Evolutionary conservation across 2,888 invertebrate genomes (phyloP).

Genomic region (Oscheius sp.): DNA sequence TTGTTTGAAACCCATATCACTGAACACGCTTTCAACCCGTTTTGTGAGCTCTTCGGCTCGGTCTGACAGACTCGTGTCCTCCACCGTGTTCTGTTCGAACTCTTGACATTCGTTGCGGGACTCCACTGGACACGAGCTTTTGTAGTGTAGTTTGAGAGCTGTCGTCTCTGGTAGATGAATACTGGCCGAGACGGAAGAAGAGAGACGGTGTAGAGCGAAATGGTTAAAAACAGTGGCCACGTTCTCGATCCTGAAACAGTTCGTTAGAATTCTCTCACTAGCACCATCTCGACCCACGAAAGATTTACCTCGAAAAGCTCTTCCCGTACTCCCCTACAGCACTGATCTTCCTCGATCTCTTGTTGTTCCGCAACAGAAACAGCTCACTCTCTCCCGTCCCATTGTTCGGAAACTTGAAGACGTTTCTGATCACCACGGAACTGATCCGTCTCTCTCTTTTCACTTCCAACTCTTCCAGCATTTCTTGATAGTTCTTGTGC

Average conservation of each 20-base stretch:
- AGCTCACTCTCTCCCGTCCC: constrained; percentile 44
- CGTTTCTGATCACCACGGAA: constrained; percentile 81
- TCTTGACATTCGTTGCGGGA: constrained; percentile 62
- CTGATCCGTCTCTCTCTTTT: constrained; percentile 36
- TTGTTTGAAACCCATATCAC: constrained; percentile 12
- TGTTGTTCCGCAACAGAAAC: constrained; percentile 65
- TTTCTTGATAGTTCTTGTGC: constrained; percentile 81
- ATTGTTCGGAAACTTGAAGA: constrained; percentile 82
- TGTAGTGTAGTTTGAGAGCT: constrained; percentile 92
- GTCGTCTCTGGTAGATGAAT: constrained; percentile 81
- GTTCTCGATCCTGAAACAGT: constrained; percentile 74
- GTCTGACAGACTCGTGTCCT: constrained; percentile 58
- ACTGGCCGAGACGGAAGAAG: constrained; percentile 65
- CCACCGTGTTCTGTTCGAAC: constrained; percentile 52
- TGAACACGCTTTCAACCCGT: constrained; percentile 15
- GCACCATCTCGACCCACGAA: too few species aligned
- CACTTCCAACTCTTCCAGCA: constrained; percentile 82
- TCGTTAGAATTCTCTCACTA: too few species aligned
- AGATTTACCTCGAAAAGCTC: constrained; percentile 78
- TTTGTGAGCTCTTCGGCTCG: constrained; percentile 42
- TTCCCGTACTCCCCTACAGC: constrained; percentile 81
- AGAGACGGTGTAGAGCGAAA: constrained; percentile 80
- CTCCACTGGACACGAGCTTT: constrained; percentile 78
- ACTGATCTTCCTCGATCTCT: constrained; percentile 79
- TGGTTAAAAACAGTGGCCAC: constrained; percentile 84